These are phyloP conservation scores for Popillia japonica DNA, from an alignment of 1,140 invertebrate genomes.

Conservation along the genomic window DNA sequence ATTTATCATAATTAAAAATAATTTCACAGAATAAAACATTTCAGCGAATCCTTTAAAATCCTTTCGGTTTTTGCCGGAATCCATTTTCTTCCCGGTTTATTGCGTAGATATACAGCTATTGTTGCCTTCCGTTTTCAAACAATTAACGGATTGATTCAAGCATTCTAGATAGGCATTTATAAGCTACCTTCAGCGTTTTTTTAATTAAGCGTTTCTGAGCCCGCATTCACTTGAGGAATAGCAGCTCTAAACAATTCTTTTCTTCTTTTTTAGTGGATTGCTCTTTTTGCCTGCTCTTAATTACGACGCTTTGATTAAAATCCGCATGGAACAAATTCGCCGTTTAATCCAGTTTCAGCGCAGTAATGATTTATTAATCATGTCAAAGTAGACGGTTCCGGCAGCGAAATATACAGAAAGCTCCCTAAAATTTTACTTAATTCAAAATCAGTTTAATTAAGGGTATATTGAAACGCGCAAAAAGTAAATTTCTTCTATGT, in stretches of 20 bases:
- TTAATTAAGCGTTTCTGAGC: background rate
- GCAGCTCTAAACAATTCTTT: constrained; percentile 4
- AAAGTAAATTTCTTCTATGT: background rate
- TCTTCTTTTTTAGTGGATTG: constrained; percentile 5
- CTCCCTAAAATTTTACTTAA: background rate
- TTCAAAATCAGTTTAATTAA: constrained; percentile 24
- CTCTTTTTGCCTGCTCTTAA: constrained; percentile 20
- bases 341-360: constrained; percentile 20
- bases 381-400: background rate
- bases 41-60: no score
- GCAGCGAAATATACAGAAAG: background rate
- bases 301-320: constrained; percentile 22
- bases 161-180: constrained; percentile 1
- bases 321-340: constrained; percentile 16
- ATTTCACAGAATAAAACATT: no score
- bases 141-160: background rate
- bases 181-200: background rate
- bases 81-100: no score
- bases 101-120: no score
- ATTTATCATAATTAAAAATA: no score
- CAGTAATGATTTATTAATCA: constrained; percentile 27
- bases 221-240: background rate
- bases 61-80: no score
- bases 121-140: no score
- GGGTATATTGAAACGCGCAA: background rate